These are phyloP conservation scores for Onychomys torridus DNA, from an alignment of 2,797 vertebrate species.

Conservation along the genomic window DNA sequence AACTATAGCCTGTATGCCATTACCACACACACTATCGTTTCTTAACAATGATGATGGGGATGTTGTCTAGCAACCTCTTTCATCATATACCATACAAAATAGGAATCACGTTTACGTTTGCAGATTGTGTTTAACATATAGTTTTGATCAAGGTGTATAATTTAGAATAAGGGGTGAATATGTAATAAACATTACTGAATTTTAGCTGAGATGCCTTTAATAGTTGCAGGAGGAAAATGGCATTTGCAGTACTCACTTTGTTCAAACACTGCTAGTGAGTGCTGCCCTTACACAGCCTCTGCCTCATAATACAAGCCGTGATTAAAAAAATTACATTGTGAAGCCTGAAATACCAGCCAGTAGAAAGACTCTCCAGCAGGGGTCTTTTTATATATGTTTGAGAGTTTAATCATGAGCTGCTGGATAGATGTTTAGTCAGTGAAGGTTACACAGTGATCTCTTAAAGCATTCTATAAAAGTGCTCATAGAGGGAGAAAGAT, in stretches of 20 bases:
- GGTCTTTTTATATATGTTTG: constrained; percentile 76
- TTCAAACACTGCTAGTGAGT: constrained; percentile 46
- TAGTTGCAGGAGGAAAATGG: background rate
- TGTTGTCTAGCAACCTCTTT: background rate
- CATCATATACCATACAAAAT: background rate
- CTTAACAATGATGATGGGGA: background rate
- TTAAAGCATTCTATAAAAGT: constrained; percentile 62
- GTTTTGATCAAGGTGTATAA: background rate
- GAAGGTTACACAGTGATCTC: constrained; percentile 72
- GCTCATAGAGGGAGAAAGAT: background rate
- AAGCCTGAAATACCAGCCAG: constrained; percentile 55
- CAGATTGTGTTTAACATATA: background rate
- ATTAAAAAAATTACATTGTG: constrained; percentile 19
- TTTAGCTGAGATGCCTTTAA: background rate
- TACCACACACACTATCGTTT: background rate
- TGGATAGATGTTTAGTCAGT: constrained; percentile 72
- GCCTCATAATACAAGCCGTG: constrained; percentile 68
- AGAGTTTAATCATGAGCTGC: constrained; percentile 78
- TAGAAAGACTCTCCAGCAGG: constrained; percentile 63
- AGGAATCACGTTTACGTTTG: background rate
- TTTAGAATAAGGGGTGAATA: background rate
- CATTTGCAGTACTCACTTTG: constrained; percentile 4
- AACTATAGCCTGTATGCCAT: background rate
- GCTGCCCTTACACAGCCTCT: background rate
- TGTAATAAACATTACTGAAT: background rate